Conservation (phyloP, 2,797 vertebrate species). For the Capromys pilorides region DNA sequence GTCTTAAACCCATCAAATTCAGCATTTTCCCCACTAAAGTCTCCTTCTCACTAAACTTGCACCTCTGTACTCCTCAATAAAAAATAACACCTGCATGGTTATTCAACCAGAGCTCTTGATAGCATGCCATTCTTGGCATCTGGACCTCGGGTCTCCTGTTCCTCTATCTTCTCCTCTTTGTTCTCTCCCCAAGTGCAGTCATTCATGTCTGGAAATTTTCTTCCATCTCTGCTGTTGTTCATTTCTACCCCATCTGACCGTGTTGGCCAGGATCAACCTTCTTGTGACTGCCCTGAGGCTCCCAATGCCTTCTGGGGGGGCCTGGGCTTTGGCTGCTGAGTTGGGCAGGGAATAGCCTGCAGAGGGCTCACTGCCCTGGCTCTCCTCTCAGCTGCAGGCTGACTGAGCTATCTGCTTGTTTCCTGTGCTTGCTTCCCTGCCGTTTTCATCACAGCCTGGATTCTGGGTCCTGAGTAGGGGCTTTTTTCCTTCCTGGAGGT, state of each 20-base stretch:
- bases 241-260: neutral
- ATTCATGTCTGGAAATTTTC: neutral
- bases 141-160: fast-evolving
- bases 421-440: neutral
- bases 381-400: neutral
- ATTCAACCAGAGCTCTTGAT: neutral
- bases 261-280: neutral
- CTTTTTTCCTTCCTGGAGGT: too few relatives aligned
- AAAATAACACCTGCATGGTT: neutral
- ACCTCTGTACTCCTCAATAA: too few relatives aligned
- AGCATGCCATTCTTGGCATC: neutral
- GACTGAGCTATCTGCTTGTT: too few relatives aligned
- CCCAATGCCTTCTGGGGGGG: neutral
- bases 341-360: neutral
- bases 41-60: neutral
- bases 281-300: neutral
- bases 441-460: neutral
- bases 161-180: fast-evolving
- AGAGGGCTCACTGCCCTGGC: neutral
- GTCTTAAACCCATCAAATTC: neutral
- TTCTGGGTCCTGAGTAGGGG: neutral
- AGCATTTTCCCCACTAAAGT: neutral
- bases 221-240: neutral
- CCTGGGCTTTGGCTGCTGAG: neutral
- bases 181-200: neutral